Evolutionary conservation across 2,888 invertebrate species (phyloP).

Genomic region (Dusona sp.): DNA sequence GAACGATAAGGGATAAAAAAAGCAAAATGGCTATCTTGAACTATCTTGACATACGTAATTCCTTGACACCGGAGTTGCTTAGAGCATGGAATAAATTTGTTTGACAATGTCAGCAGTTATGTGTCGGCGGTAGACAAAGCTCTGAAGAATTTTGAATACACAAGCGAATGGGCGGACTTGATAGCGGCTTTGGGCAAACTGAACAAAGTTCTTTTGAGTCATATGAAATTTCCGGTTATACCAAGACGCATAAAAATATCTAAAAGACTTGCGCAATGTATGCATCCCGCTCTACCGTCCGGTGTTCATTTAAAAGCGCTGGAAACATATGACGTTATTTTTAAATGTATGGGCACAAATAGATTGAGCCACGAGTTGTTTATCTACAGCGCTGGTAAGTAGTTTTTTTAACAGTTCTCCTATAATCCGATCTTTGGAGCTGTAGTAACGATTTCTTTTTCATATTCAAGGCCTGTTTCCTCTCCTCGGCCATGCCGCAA

Average conservation of each 20-base stretch:
- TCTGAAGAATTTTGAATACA: constrained; percentile 95
- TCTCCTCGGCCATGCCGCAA: constrained; percentile 94
- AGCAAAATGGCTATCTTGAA: background rate
- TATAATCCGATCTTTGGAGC: background rate
- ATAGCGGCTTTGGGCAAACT: constrained; percentile 95
- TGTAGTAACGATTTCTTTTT: background rate
- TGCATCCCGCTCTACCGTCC: constrained; percentile 96
- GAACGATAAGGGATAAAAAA: background rate
- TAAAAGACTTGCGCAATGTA: constrained; percentile 96
- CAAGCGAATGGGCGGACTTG: constrained; percentile 98
- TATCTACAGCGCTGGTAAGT: constrained; percentile 90
- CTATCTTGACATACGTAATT: background rate
- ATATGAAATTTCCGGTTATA: constrained; percentile 93
- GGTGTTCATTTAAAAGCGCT: constrained; percentile 96
- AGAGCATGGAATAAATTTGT: constrained; percentile 59
- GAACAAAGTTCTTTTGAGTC: constrained; percentile 93
- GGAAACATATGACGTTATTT: constrained; percentile 96
- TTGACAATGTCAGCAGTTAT: constrained; percentile 83
- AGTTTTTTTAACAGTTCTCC: background rate
- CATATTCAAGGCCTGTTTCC: constrained; percentile 91
- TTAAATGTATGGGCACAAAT: constrained; percentile 94
- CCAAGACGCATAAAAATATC: constrained; percentile 95
- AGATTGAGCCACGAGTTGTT: constrained; percentile 92
- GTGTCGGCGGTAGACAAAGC: constrained; percentile 94
- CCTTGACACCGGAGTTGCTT: background rate